Evolutionary conservation across 2,797 vertebrate species (phyloP), one percentile per base, ranked within the genome.

Genomic region (Hafferia zeledoni): DNA sequence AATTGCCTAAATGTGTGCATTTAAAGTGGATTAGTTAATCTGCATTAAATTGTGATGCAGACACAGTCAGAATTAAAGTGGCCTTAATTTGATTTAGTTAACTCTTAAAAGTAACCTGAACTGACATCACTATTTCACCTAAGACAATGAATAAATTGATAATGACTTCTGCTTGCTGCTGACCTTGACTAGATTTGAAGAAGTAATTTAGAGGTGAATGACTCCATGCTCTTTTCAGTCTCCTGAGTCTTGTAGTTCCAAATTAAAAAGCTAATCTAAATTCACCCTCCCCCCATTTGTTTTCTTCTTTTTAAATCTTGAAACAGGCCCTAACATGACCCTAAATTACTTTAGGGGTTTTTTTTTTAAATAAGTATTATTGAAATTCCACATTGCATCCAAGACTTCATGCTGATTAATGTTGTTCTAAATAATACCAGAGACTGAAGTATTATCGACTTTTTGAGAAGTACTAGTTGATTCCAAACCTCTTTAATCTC

Each of bases 321-420:
- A 88, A 95, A 95, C 96, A 96, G 70, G 96, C 41, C 61, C 69
- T 64, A 92, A 94, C 93, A 94, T 75, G 86, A 87, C 78, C 53
- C 46, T 83, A 71, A 75, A 41, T 83, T 90, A 47, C 63, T 79
- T 79, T 56, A 18, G 35, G 13, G 37, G 9, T 37, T 37, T 25
- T 43, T 17, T 44, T 19, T 4, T 30, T 20, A 20, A 83, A 93
- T 49, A 87, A 91, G 68, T 14, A 71, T 49, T 60, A 90, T 70
- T 94, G 23, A 88, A 94, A 96, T 94, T 96, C 96, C 77, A 87
- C 79, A 60, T 39, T 80, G 78, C 67, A 86, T 95, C 78, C 76
- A 96, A 93, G 89, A 84, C 84, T 82, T 89, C 79, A 60, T 49
- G 64, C 57, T 93, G 91, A 82, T 79, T 90, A 92, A 76, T 83